Evolutionary conservation across 2,888 invertebrate genomes (phyloP), one percentile per base, ranked within the genome.

Genomic region (Orchesellides sinensis): DNA sequence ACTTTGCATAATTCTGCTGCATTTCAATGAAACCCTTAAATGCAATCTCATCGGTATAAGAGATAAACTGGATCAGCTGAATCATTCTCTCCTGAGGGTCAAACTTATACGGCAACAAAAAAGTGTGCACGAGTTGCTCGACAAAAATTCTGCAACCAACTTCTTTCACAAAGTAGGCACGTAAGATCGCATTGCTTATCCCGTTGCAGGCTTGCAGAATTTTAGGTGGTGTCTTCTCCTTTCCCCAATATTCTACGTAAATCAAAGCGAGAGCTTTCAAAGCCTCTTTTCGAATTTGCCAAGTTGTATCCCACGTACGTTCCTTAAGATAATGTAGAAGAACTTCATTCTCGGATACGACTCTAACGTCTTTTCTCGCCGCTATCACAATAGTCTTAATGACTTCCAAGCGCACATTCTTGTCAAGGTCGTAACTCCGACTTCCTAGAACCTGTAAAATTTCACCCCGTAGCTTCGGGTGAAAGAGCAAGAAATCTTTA

Each of bases 131-230:
- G 29, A 98, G 92, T 87, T 98, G 92, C 90, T 99, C 98, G 0
- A 98, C 98, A 72, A 98, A 90, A 69, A 98, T 91, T 89, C 92
- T 93, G 91, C 99, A 98, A 90, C 98, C 98, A 90, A 98, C 93
- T 23, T 94, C 94, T 0, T 94, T 94, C 92, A 93, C 93, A 89
- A 93, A 94, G 90, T 95, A 95, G 59, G 95, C 97, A 90, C 98
- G 98, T 27, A 99, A 92, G 84, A 98, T 97, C 92, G 98, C 98
- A 89, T 98, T 96, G 89, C 97, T 97, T 84, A 98, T 98, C 98
- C 98, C 98, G 84, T 96, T 95, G 0, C 98, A 95, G 0, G 96
- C 96, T 88, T 95, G 95, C 88, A 96, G 96, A 0, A 96, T 96
- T 0, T 93, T 93, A 88, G 95, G 93, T 0, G 96, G 96, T 2